Evolutionary conservation across 2,797 vertebrate species (phyloP), one percentile per base, ranked within the genome.

Genomic region (Petrocephalus schoutedeni): DNA sequence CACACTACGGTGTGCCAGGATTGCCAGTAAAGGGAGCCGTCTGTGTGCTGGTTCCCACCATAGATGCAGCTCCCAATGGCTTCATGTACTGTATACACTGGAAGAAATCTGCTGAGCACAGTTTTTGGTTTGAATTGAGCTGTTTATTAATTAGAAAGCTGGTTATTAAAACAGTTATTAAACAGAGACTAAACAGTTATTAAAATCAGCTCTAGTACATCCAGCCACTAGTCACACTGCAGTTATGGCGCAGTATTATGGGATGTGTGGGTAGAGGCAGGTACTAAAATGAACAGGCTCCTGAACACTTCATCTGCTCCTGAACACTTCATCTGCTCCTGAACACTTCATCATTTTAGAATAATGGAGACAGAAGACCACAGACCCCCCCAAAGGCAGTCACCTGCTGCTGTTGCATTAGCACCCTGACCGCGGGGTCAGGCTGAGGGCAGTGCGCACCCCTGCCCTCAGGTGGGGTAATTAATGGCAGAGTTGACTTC

Each of bases 361-460:
- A 71, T 71, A 36, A 71, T 28, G 5, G 64, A 71, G 28, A 67
- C 28, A 0, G 28, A 36, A 28, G 28, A 36, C 64, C 6, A 36
- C 64, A 67, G 23, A 67, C 61, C 28, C 64, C 10, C 61, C 61
- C 28, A 4, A 16, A 88, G 86, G 88, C 87, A 87, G 87, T 86
- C 58, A 85, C 87, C 82, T 86, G 89, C 51, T 32, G 14, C 74
- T 89, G 88, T 88, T 90, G 88, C 71, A 90, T 91, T 91, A 90
- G 89, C 77, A 83, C 88, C 45, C 90, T 85, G 86, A 87, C 88
- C 61, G 83, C 87, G 88, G 87, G 91, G 92, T 92, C 90, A 92
- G 51, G 80, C 88, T 71, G 36, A 61, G 91, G 91, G 71, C 92
- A 92, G 61, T 58, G 87, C 85, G 86, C 90, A 91, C 89, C 91